Percentiles rank a stretch among this genome's conserved stretches.
These are phyloP conservation scores for Synergus gifuensis DNA, from an alignment of 2,888 invertebrate genomes.

Conservation along the genomic window DNA sequence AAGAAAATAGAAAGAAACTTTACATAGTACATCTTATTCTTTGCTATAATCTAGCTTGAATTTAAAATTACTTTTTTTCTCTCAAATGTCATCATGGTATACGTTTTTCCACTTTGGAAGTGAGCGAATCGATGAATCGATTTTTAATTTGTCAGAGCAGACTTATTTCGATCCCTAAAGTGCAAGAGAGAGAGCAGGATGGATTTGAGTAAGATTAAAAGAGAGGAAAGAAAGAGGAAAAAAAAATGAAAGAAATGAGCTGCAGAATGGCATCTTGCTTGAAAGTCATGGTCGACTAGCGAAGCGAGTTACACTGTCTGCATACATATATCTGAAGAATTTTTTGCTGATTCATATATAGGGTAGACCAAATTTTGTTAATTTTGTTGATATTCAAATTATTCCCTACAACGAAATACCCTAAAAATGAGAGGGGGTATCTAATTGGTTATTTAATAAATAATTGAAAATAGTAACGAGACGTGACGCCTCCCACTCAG, in stretches of 20 bases:
- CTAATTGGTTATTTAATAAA: too few relatives aligned
- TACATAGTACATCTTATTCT: not conserved
- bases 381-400: not conserved
- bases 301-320: conserved; percentile 12
- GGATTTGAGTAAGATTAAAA: not conserved
- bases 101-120: not conserved
- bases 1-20: not conserved
- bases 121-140: not conserved
- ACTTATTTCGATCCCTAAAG: not conserved
- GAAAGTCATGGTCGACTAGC: conserved; percentile 38
- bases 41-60: not conserved
- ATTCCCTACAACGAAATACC: not conserved
- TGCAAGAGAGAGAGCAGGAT: not conserved
- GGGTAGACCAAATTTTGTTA: not conserved
- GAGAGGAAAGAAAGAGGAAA: not conserved
- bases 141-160: conserved; percentile 21
- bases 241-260: conserved; percentile 2
- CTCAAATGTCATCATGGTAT: not conserved
- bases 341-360: not conserved
- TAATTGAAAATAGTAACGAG: too few relatives aligned
- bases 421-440: too few relatives aligned
- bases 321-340: not conserved
- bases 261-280: conserved; percentile 30
- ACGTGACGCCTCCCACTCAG: too few relatives aligned
- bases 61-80: conserved; percentile 1